Percentiles rank a stretch among this genome's conserved stretches.
Evolutionary conservation across 2,888 invertebrate genomes (phyloP).

Genomic region (Xanthorhoe designata): DNA sequence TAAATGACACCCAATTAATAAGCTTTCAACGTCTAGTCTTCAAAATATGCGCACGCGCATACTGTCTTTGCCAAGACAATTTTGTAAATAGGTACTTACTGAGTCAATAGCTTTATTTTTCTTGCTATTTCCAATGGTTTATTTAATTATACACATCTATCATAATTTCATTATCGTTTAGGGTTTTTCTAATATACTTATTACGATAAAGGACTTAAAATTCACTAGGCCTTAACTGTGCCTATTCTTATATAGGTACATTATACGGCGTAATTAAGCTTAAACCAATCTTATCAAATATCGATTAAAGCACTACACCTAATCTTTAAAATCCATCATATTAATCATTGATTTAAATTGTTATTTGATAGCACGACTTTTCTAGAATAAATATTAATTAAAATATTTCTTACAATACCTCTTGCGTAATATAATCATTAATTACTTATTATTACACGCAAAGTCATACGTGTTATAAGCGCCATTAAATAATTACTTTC

Average conservation of each 20-base stretch:
- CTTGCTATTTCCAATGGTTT: too few species aligned
- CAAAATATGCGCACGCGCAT: slow-evolving; percentile 31
- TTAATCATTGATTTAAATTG: slow-evolving; percentile 14
- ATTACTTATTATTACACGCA: too few species aligned
- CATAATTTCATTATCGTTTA: too few species aligned
- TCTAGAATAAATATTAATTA: slow-evolving; percentile 9
- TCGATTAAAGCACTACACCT: background rate
- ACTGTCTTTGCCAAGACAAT: slow-evolving; percentile 21
- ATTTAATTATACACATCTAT: too few species aligned
- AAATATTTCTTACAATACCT: too few species aligned
- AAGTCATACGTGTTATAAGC: too few species aligned
- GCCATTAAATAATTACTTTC: background rate
- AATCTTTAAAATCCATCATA: slow-evolving; percentile 22
- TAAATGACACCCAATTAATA: slow-evolving; percentile 27
- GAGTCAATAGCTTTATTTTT: background rate
- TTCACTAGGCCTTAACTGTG: background rate
- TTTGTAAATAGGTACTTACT: background rate
- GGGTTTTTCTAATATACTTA: too few species aligned
- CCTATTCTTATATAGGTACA: background rate
- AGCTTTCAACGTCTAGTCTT: slow-evolving; percentile 33
- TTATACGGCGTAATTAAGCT: background rate
- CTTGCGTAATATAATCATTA: too few species aligned
- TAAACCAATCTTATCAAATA: slow-evolving; percentile 16
- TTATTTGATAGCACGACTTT: background rate
- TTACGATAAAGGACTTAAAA: background rate